Evolutionary conservation across 1,140 invertebrate genomes (phyloP), one percentile per base, ranked within the genome.

Genomic region (Lethocerus indicus): DNA sequence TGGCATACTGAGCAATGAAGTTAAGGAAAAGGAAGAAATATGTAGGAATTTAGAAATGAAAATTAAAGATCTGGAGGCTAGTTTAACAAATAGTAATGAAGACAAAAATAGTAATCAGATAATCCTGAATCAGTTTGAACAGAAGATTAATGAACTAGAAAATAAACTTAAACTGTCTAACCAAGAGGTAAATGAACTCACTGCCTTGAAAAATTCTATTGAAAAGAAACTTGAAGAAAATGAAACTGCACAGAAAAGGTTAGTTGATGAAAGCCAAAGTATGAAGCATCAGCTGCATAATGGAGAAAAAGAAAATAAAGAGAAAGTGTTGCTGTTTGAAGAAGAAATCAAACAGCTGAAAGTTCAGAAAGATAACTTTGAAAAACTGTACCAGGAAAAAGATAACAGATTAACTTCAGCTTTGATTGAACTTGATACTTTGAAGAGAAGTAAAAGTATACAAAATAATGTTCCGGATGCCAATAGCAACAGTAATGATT

Each of bases 71-170:
- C n/a, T n/a, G n/a, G n/a, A n/a, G n/a, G n/a, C n/a, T n/a, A n/a
- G n/a, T n/a, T n/a, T n/a, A n/a, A n/a, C n/a, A n/a, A n/a, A n/a
- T n/a, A n/a, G n/a, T n/a, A n/a, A 73, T 52, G 60, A 66, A 4
- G 58, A 69, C 29, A 68, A 69, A 58, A 62, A 71, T 56, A 67
- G 57, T 29, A n/a, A n/a, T n/a, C n/a, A n/a, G n/a, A n/a, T n/a
- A n/a, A n/a, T n/a, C n/a, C n/a, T n/a, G n/a, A n/a, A n/a, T n/a
- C n/a, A n/a, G n/a, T n/a, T 60, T 61, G n/a, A 56, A 57, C 42
- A 59, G 59, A 45, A 51, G 54, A 47, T 54, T 57, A 7, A 57
- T 59, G 25, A 52, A 57, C 13, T 50, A 47, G 2, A 61, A 54
- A 28, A 55, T 57, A 51, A 27, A 27, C 1, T 41, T 16, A 48